Evolutionary conservation across 2,113 vertebrate species (phyloP).

Genomic region (Trachemys scripta): DNA sequence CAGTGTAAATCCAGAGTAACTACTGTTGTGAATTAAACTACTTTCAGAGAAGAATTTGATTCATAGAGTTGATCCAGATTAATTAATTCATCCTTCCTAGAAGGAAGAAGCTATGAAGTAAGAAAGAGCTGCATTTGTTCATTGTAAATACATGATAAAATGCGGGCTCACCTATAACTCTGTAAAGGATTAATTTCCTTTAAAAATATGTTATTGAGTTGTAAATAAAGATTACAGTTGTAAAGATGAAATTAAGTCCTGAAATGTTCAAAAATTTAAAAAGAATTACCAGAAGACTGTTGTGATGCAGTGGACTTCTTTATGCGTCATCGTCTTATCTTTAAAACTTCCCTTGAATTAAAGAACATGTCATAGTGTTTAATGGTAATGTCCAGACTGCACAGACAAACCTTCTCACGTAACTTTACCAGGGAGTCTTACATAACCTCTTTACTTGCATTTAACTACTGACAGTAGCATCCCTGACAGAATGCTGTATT

Average conservation of each 20-base stretch:
- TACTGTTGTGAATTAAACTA: neutral
- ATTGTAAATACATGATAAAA: neutral
- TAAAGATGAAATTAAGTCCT: neutral
- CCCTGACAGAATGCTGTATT: neutral
- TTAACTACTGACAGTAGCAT: neutral
- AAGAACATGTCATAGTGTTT: neutral
- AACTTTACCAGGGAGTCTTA: neutral
- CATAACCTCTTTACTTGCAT: neutral
- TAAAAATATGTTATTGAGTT: neutral
- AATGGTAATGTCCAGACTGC: neutral
- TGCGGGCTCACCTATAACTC: neutral
- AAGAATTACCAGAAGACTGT: neutral
- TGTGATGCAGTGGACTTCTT: neutral
- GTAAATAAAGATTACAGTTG: neutral
- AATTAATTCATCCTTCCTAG: neutral
- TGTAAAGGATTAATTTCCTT: neutral
- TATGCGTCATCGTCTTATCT: neutral
- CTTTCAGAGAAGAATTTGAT: neutral
- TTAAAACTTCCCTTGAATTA: neutral
- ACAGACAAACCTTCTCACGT: neutral
- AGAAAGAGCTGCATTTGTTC: neutral
- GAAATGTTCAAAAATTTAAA: neutral
- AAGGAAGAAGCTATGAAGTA: neutral
- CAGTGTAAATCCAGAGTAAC: neutral
- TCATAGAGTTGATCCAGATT: neutral